Evolutionary conservation across 2,888 invertebrate species (phyloP), one percentile per base, ranked within the genome.

Genomic region (Petrolisthes manimaculis): DNA sequence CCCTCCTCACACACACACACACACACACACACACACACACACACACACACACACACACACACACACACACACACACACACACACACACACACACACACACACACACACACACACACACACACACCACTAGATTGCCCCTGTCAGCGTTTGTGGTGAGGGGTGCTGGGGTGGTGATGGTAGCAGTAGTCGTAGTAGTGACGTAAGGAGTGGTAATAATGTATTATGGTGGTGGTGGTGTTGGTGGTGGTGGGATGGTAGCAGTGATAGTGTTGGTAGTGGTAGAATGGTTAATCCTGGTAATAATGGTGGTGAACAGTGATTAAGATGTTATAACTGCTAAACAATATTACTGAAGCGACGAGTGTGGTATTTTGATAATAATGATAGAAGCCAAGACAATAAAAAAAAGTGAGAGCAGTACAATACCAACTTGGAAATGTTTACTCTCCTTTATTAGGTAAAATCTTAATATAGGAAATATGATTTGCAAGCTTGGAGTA

Each of bases 11-110:
- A 4, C 12, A 71, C 4, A 71, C 14, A 74, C 74, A 74, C 74
- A 74, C 74, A 74, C 74, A 74, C 74, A 74, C 74, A 74, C 74
- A 74, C 74, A 74, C 74, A 74, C 74, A 74, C 74, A 74, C 74
- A 74, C 74, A 74, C 74, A 74, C 74, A 74, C 74, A 21, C 75
- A 75, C 75, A 75, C 75, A 75, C 37, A 21, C 4, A 37, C 21
- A 75, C 75, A 75, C 75, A 75, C 21, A 75, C 75, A 75, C 75
- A 75, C 21, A 75, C 4, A 75, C 75, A 75, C 37, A 4, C 9
- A 75, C 37, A 75, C n/a, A 24, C 12, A 8, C 67, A 71, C 71
- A 71, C 71, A 71, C 71, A 71, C 71, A 18, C 71, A 24, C n/a
- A n/a, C 51, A 53, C 37, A 77, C 77, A 77, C 37, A 77, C 53